Conservation (phyloP, 2,113 vertebrate genomes). For the Stigmatopora nigra region DNA sequence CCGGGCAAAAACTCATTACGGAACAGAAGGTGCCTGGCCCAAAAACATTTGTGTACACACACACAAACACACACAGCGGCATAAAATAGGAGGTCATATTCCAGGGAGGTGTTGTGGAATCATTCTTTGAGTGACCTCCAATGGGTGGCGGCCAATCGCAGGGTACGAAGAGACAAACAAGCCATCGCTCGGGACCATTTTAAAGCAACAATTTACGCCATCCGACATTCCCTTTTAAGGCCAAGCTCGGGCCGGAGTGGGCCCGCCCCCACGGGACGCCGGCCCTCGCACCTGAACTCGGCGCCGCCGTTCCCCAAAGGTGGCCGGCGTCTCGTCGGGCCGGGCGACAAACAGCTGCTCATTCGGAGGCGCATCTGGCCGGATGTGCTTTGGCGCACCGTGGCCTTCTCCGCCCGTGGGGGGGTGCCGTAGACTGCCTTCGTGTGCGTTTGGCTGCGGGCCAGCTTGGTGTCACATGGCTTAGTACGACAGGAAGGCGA, state of each 20-base stretch:
- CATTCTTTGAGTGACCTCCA: no score
- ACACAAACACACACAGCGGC: no score
- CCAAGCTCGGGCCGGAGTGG: neutral
- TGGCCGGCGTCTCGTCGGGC: neutral
- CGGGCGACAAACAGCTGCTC: neutral
- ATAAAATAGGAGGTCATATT: no score
- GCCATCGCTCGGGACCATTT: no score
- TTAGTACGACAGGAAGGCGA: neutral
- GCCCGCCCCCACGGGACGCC: neutral
- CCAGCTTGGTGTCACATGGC: neutral
- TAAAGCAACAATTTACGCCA: no score
- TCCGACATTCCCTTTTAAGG: neutral
- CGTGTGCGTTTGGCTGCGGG: neutral
- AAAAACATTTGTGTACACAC: constrained; percentile 20
- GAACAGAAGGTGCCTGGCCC: constrained; percentile 57
- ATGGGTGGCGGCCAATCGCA: no score
- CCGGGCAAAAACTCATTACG: constrained; percentile 62
- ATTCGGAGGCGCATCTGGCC: neutral
- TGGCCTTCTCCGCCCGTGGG: neutral
- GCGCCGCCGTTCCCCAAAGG: neutral
- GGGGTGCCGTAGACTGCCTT: neutral
- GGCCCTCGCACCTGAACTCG: neutral
- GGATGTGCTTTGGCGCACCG: neutral
- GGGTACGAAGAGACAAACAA: no score
- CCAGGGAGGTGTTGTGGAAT: no score